Evolutionary conservation across 2,888 invertebrate species (phyloP).

Genomic region (Linhomoeus sp.): DNA sequence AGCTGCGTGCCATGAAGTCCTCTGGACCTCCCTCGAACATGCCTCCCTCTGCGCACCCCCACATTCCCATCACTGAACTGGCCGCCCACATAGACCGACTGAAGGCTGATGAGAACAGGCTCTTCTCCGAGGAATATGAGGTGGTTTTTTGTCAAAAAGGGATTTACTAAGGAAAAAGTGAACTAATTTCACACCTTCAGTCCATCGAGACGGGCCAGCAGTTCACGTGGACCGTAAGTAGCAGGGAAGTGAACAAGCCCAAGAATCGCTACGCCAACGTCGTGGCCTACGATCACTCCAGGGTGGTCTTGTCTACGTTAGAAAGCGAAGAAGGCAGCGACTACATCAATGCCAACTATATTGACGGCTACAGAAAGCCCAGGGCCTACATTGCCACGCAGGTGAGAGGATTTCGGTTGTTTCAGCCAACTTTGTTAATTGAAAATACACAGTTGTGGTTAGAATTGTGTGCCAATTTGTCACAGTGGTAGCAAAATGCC

Average conservation of each 20-base stretch:
- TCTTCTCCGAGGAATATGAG: constrained; percentile 68
- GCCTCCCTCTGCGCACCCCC: constrained; percentile 47
- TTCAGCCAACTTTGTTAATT: too few species aligned
- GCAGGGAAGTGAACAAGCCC: constrained; percentile 87
- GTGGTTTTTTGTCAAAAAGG: too few species aligned
- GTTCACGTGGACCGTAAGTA: constrained; percentile 98
- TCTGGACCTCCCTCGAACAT: too few species aligned
- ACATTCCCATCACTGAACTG: constrained; percentile 79
- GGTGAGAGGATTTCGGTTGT: too few species aligned
- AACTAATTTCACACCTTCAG: constrained; percentile 20
- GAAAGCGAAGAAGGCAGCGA: constrained; percentile 78
- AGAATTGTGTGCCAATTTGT: too few species aligned
- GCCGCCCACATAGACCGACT: constrained; percentile 83
- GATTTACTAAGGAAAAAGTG: too few species aligned
- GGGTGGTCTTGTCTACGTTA: constrained; percentile 72
- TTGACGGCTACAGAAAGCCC: constrained; percentile 93
- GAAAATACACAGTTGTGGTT: too few species aligned
- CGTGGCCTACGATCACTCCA: constrained; percentile 91
- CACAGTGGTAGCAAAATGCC: too few species aligned
- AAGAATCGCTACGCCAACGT: constrained; percentile 99
- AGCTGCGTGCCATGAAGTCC: too few species aligned
- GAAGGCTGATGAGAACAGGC: constrained; percentile 81
- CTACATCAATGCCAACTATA: constrained; percentile 97
- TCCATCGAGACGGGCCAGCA: constrained; percentile 98
- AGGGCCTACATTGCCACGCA: constrained; percentile 96